These are phyloP conservation scores for Campodea augens DNA, from an alignment of 1,140 invertebrate genomes.

Conservation along the genomic window DNA sequence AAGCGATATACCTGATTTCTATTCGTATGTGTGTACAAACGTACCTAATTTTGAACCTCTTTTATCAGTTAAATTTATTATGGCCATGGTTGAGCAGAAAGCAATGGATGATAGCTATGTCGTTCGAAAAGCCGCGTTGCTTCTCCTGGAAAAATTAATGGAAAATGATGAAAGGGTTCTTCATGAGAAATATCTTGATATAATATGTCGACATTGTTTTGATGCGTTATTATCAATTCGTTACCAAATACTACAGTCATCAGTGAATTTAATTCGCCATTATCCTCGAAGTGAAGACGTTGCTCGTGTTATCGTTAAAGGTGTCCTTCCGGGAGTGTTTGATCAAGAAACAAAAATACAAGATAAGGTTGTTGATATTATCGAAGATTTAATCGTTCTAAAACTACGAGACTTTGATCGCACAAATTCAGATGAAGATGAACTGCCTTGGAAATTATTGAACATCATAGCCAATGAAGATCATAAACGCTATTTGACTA, in stretches of 20 bases:
- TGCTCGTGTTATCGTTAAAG: conserved; percentile 26
- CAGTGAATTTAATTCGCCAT: conserved; percentile 30
- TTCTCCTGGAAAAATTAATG: conserved; percentile 27
- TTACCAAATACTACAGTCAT: conserved; percentile 31
- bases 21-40: too few species aligned
- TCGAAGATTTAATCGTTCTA: conserved; percentile 13
- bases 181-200: conserved; percentile 18
- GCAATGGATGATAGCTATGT: conserved; percentile 37
- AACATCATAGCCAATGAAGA: too few species aligned
- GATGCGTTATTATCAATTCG: conserved; percentile 34
- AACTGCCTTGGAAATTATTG: too few species aligned
- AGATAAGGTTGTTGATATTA: conserved; percentile 34
- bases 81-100: too few species aligned
- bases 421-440: background rate
- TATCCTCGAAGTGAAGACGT: conserved; percentile 26
- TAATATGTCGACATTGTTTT: conserved; percentile 30
- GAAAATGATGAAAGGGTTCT: conserved; percentile 12
- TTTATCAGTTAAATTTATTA: too few species aligned
- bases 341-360: conserved; percentile 38
- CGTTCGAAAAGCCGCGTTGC: conserved; percentile 34
- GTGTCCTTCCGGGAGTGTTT: conserved; percentile 34
- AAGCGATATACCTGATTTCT: too few species aligned
- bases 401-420: background rate
- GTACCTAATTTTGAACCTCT: too few species aligned
- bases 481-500: too few species aligned